phyloP scores from a whole-genome alignment of 2,797 vertebrate species.

The Sus cebifrons region DNA sequence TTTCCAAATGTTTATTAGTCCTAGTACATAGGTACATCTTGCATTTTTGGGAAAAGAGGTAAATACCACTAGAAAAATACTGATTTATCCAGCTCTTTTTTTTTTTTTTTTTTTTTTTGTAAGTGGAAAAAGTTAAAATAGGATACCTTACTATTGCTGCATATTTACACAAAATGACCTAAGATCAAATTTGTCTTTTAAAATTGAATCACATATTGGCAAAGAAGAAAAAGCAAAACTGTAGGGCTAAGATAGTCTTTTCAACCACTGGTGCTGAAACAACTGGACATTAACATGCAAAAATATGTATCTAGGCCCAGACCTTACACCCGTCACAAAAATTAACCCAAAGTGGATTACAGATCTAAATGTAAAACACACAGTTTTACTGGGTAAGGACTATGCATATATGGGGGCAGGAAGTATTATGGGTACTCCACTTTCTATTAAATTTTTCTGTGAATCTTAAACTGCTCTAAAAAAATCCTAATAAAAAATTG shows the following conservation, averaged over 20 bases:
- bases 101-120: neutral
- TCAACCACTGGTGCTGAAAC: neutral
- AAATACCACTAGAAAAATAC: constrained; percentile 25
- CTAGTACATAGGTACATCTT: neutral
- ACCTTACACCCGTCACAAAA: neutral
- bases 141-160: neutral
- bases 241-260: neutral
- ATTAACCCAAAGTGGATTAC: neutral
- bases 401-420: neutral
- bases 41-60: neutral
- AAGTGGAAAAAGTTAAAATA: neutral
- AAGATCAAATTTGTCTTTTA: neutral
- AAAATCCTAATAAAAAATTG: neutral
- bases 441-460: neutral
- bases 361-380: neutral
- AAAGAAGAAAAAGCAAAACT: neutral
- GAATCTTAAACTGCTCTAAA: neutral
- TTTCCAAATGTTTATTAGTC: constrained; percentile 25
- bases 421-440: neutral
- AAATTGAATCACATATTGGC: neutral
- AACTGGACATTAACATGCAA: neutral
- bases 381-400: neutral
- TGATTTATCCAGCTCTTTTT: neutral
- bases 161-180: neutral
- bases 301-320: neutral